Percentiles rank a stretch among this genome's conserved stretches.
Evolutionary conservation across 2,797 vertebrate species (phyloP).

Genomic region (Choloepus didactylus): DNA sequence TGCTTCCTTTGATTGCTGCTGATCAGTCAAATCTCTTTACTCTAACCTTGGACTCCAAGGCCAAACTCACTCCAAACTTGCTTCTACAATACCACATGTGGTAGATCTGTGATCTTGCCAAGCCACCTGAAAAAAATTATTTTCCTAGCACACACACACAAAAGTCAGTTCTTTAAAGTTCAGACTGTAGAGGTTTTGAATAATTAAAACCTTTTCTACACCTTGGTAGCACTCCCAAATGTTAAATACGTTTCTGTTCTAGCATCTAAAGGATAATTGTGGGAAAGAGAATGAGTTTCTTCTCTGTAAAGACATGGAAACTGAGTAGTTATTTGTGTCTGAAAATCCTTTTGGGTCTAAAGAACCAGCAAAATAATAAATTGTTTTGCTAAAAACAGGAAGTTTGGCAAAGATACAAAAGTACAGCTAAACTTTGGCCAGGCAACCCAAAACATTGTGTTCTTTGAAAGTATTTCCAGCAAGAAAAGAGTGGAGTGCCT

Average conservation of each 20-base stretch:
- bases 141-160: constrained; percentile 55
- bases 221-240: constrained; percentile 83
- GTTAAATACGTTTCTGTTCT: constrained; percentile 85
- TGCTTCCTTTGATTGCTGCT: constrained; percentile 70
- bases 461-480: constrained; percentile 88
- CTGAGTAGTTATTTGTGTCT: constrained; percentile 85
- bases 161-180: constrained; percentile 82
- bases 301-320: constrained; percentile 84
- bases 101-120: constrained; percentile 72
- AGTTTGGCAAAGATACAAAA: constrained; percentile 90
- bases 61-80: constrained; percentile 69
- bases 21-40: constrained; percentile 78
- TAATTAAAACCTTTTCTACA: constrained; percentile 87
- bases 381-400: constrained; percentile 93
- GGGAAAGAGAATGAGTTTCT: constrained; percentile 83
- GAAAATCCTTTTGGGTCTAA: constrained; percentile 87
- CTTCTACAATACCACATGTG: constrained; percentile 26
- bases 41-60: constrained; percentile 61
- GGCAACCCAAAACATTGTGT: constrained; percentile 87
- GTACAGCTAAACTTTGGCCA: constrained; percentile 89
- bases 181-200: constrained; percentile 83
- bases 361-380: constrained; percentile 93
- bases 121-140: constrained; percentile 85
- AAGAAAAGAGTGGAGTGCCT: constrained; percentile 83
- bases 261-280: constrained; percentile 81